Percentiles rank a stretch among this genome's conserved stretches.
Conservation (phyloP, 2,113 vertebrate genomes). For the Tachysurus fulvidraco region DNA sequence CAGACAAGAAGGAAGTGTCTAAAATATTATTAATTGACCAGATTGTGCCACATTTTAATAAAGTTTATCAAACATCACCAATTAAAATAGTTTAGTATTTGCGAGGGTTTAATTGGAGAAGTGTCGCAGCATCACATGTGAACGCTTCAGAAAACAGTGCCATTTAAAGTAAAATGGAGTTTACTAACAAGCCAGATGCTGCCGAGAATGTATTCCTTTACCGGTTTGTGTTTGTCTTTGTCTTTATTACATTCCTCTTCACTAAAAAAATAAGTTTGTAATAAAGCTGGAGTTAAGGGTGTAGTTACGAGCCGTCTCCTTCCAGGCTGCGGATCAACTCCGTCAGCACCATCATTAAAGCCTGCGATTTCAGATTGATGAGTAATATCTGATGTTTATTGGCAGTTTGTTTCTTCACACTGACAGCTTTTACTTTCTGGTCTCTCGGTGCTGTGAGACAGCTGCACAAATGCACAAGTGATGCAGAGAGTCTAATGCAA, state of each 20-base stretch:
- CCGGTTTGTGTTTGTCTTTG: not conserved
- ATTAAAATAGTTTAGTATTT: not conserved
- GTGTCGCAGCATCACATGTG: not conserved
- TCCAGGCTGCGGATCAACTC: not conserved
- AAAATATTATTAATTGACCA: slow-evolving; percentile 34
- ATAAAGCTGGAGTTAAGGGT: not conserved
- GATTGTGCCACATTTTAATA: slow-evolving; percentile 4
- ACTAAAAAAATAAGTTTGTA: not conserved
- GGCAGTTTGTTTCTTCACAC: not conserved
- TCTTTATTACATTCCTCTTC: not conserved
- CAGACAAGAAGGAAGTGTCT: not conserved
- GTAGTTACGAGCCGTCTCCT: not conserved
- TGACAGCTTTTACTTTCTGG: not conserved
- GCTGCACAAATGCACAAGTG: slow-evolving; percentile 3
- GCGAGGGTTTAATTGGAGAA: not conserved
- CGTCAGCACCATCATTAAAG: not conserved
- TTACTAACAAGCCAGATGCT: slow-evolving; percentile 8
- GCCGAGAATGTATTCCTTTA: not conserved
- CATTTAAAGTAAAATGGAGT: not conserved
- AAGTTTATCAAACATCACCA: not conserved
- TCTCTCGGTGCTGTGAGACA: slow-evolving; percentile 4
- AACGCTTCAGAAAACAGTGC: not conserved
- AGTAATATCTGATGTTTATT: not conserved
- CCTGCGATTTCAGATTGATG: not conserved
- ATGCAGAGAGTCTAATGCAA: slow-evolving; percentile 5